Percentiles rank a stretch among this genome's conserved stretches.
phyloP scores from a whole-genome alignment of 23 tunicate genomes.

The Styela clava region DNA sequence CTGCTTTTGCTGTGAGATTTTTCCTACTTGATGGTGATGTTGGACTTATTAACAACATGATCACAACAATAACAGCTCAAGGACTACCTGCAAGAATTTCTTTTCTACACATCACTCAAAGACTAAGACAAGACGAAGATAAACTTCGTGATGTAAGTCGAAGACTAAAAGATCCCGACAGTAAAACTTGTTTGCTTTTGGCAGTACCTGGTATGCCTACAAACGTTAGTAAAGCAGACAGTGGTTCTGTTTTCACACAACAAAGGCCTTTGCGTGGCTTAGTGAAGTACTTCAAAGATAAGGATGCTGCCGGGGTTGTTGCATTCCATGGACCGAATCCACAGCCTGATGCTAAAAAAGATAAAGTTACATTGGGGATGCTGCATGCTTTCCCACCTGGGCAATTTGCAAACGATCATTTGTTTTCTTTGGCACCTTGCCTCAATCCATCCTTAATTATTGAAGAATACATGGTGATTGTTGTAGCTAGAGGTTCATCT shows the following conservation, averaged over 20 bases:
- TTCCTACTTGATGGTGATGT: slow-evolving; percentile 87
- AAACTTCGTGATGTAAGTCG: slow-evolving; percentile 48
- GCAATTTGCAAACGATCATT: slow-evolving; percentile 60
- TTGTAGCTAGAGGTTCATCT: slow-evolving; percentile 67
- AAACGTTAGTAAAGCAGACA: slow-evolving; percentile 48
- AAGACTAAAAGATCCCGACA: slow-evolving; percentile 43
- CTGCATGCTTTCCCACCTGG: slow-evolving; percentile 93
- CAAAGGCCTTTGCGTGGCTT: slow-evolving; percentile 90
- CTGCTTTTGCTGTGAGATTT: slow-evolving; percentile 85
- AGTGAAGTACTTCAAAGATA: slow-evolving; percentile 91
- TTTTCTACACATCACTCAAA: slow-evolving; percentile 55
- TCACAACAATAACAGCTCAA: slow-evolving; percentile 14
- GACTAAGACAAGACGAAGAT: slow-evolving; percentile 68
- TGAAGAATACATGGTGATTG: slow-evolving; percentile 75
- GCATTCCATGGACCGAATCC: slow-evolving; percentile 35
- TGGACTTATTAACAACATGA: slow-evolving; percentile 59
- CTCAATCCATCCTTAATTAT: slow-evolving; percentile 70
- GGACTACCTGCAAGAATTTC: slow-evolving; percentile 31
- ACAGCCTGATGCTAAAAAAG: slow-evolving; percentile 29
- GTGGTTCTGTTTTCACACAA: slow-evolving; percentile 58
- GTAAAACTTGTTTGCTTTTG: slow-evolving; percentile 68
- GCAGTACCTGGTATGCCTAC: slow-evolving; percentile 87
- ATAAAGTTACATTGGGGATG: slow-evolving; percentile 57
- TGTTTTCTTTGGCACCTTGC: slow-evolving; percentile 74
- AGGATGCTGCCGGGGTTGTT: slow-evolving; percentile 78